Evolutionary conservation across 2,113 vertebrate species (phyloP).

Genomic region (Geococcyx californianus): DNA sequence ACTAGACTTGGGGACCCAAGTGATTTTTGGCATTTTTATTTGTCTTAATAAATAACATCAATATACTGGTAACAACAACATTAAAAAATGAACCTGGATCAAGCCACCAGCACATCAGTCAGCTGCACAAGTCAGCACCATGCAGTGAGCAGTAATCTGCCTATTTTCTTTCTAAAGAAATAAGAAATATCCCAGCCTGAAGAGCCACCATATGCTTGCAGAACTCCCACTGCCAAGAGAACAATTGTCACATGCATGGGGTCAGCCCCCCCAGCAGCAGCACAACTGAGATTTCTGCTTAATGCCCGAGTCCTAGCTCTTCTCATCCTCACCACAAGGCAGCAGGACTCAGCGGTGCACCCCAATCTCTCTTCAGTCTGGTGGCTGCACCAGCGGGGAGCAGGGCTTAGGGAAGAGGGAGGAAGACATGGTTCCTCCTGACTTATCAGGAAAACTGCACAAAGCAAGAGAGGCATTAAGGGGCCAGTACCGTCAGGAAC

Average conservation of each 20-base stretch:
- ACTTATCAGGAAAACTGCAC: neutral
- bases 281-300: neutral
- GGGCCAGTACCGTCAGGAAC: neutral
- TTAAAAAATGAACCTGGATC: neutral
- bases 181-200: neutral
- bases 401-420: no score
- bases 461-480: neutral
- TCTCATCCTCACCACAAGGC: neutral
- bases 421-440: neutral
- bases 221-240: neutral
- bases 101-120: neutral
- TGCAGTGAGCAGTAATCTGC: neutral
- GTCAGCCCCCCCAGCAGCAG: neutral
- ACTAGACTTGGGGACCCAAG: neutral
- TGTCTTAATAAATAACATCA: neutral
- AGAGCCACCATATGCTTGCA: neutral
- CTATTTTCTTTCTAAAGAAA: neutral
- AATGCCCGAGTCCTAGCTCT: neutral
- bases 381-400: fast-evolving
- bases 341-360: neutral
- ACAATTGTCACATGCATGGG: neutral
- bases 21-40: neutral
- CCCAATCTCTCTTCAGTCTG: neutral
- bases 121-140: neutral
- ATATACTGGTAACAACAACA: neutral